phyloP scores from a whole-genome alignment of 2,797 vertebrate genomes.

The Poecilia gillii region DNA sequence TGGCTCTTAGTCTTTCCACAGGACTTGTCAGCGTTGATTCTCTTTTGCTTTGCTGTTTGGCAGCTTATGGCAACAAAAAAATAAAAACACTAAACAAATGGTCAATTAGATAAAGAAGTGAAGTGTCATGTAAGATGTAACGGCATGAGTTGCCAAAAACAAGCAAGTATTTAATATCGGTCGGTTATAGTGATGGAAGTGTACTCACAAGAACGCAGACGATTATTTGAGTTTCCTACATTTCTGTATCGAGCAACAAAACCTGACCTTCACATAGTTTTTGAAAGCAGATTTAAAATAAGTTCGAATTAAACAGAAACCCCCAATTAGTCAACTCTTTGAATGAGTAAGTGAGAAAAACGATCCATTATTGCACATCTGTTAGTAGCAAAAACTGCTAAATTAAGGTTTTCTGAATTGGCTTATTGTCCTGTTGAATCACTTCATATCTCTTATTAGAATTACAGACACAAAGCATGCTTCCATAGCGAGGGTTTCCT shows the following conservation, averaged over 20 bases:
- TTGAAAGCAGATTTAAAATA: background rate
- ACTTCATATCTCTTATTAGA: background rate
- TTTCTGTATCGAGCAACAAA: background rate
- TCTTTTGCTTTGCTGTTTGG: constrained; percentile 18
- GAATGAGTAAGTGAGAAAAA: background rate
- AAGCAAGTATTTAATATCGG: constrained; percentile 13
- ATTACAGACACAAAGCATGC: background rate
- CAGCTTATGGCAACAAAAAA: constrained; percentile 25
- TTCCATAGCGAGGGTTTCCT: background rate
- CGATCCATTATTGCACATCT: background rate
- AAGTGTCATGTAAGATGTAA: constrained; percentile 23
- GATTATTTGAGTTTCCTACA: constrained; percentile 30
- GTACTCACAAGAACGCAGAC: constrained; percentile 40
- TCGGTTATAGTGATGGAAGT: constrained; percentile 20
- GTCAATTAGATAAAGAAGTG: constrained; percentile 16
- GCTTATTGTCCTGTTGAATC: background rate
- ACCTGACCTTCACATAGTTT: background rate
- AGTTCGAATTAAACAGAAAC: background rate
- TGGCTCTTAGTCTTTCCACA: constrained; percentile 27
- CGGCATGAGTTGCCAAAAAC: constrained; percentile 44
- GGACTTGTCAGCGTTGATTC: constrained; percentile 25
- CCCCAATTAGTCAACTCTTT: background rate
- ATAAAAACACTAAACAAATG: constrained; percentile 8
- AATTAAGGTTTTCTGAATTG: background rate
- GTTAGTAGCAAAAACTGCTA: background rate